A percentile compares a stretch with the other conserved stretches of the same genome.
Evolutionary conservation across 64 coral and sea anemone species (phyloP).

Genomic region (Trachythela sp.): DNA sequence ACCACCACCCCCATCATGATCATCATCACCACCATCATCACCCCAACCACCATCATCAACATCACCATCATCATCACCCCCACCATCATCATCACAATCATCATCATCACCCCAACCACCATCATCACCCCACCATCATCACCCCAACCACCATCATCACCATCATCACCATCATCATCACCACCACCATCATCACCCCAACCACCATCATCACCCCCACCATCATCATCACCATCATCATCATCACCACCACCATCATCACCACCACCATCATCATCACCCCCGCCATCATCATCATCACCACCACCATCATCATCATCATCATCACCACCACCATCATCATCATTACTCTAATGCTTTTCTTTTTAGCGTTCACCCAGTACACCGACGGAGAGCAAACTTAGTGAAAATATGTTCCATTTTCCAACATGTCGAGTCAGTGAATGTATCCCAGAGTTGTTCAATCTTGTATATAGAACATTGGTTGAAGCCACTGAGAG

Average conservation of each 20-base stretch:
- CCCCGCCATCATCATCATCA: not conserved
- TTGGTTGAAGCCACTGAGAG: slow-evolving; percentile 84
- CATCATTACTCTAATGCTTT: not conserved
- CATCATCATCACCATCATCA: not conserved
- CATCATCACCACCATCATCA: not conserved
- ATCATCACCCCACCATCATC: not conserved
- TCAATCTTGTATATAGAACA: slow-evolving; percentile 82
- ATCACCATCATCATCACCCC: not conserved
- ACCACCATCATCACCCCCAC: too few relatives aligned
- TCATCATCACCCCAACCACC: not conserved
- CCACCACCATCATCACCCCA: not conserved
- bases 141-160: not conserved
- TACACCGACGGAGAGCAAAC: slow-evolving; percentile 42
- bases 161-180: slow-evolving; percentile 8
- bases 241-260: not conserved
- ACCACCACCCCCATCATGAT: too few relatives aligned
- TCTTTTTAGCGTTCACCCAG: not conserved
- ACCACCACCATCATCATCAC: not conserved
- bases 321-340: not conserved
- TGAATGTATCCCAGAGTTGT: slow-evolving; percentile 71
- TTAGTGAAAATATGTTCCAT: slow-evolving; percentile 69
- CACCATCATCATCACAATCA: too few relatives aligned
- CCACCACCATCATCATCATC: not conserved
- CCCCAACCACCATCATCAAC: not conserved
- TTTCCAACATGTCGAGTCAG: slow-evolving; percentile 83